Percentiles rank a stretch among this genome's conserved stretches.
These are phyloP conservation scores for Torymus auratus DNA, from an alignment of 2,888 invertebrate species.

Conservation along the genomic window DNA sequence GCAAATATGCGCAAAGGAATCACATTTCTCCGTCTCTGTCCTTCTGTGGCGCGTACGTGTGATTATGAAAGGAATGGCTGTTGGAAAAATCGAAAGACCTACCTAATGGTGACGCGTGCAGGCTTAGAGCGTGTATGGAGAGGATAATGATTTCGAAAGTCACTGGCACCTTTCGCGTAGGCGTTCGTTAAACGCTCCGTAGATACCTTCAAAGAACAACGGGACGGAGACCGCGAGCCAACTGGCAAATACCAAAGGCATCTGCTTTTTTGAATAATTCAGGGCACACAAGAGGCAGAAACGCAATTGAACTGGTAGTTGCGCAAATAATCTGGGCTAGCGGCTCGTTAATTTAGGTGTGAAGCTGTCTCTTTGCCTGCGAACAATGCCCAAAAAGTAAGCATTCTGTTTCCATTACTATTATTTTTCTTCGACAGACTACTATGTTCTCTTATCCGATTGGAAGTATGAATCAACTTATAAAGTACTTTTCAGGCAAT, in stretches of 20 bases:
- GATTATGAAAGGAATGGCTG: slow-evolving; percentile 42
- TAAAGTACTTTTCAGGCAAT: too few species aligned
- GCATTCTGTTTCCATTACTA: too few species aligned
- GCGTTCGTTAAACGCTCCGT: slow-evolving; percentile 47
- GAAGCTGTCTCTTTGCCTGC: neutral
- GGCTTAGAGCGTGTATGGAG: neutral
- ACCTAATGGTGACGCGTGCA: neutral
- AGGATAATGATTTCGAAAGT: slow-evolving; percentile 63
- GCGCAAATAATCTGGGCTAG: slow-evolving; percentile 33
- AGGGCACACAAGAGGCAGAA: neutral
- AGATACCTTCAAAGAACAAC: too few species aligned
- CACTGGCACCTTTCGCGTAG: slow-evolving; percentile 64
- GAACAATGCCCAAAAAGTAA: slow-evolving; percentile 41
- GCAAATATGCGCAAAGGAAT: neutral
- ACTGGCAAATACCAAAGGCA: slow-evolving; percentile 68
- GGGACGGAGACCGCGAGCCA: too few species aligned
- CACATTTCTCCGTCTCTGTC: neutral
- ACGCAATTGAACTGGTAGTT: neutral
- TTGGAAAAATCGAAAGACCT: neutral
- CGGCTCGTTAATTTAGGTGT: slow-evolving; percentile 38
- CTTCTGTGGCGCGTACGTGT: neutral
- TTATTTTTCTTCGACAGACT: too few species aligned
- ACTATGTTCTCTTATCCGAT: too few species aligned
- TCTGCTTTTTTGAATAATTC: slow-evolving; percentile 54
- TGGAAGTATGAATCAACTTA: too few species aligned